Base-by-base conservation (phyloP, 1,140 invertebrate genomes). In the Drosophila nigrodunni region DNA sequence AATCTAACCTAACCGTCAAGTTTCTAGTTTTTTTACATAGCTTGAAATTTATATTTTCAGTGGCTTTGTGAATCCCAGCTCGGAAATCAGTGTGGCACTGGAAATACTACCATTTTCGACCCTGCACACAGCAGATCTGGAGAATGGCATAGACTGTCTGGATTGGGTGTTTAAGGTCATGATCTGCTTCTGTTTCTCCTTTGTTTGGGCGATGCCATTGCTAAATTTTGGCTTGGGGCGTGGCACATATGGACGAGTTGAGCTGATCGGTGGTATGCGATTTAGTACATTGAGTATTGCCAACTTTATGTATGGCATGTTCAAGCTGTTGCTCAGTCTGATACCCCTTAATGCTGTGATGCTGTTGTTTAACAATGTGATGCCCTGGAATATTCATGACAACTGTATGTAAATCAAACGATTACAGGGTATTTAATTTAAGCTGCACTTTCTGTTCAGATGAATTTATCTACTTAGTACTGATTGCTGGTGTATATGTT, bases 251-350 rank as follows among this genome's bases (percentile, higher is more conserved):
- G 44, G 64, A 13, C 77, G 62, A 1, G 7, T 86, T 7, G 82
- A 86, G n/a, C 7, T 78, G 13, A 73, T 81, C 11, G 71, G 67
- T 0, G 82, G 82, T 2, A 82, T 86, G 78, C 67, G 39, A 10
- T 49, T 60, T 3, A 25, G 57, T 7, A 34, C 49, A 0, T 1
- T 86, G 9, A 52, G 43, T 2, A 0, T 70, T 8, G 78, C 67
- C n/a, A 69, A 67, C 6, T 13, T 81, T 2, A 8, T 76, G 0
- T 86, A 86, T 47, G 78, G 66, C 5, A 11, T 86, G 0, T 0
- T 69, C 2, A 39, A 68, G 2, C 21, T 70, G 2, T 0, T 49
- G 0, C 1, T 62, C 0, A 30, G 59, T 15, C 9, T 81, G n/a
- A 2, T 76, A 5, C 57, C 75, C 0, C 2, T 78, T 0, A 72